Conservation (phyloP, 2,113 vertebrate genomes). For the Anguilla rostrata region DNA sequence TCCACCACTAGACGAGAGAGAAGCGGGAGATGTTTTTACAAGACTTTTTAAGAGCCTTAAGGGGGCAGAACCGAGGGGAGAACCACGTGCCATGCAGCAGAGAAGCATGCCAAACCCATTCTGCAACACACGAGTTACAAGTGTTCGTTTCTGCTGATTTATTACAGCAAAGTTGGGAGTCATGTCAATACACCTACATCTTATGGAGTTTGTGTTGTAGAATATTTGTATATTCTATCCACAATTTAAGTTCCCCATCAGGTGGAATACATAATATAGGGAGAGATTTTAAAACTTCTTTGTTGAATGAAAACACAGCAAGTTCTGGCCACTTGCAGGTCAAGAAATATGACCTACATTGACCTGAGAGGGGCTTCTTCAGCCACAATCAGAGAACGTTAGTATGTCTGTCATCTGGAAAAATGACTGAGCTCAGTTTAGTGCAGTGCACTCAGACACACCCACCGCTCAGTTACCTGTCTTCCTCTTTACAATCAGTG, state of each 20-base stretch:
- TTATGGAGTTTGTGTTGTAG: background rate
- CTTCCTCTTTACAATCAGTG: constrained; percentile 58
- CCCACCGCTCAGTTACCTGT: constrained; percentile 70
- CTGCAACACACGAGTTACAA: constrained; percentile 27
- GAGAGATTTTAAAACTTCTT: background rate
- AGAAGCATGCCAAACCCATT: constrained; percentile 47
- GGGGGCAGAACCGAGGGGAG: constrained; percentile 16
- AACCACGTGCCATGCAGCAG: constrained; percentile 34
- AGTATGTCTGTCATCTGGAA: background rate
- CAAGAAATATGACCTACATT: background rate
- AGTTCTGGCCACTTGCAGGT: background rate
- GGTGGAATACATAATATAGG: background rate
- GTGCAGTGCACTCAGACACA: constrained; percentile 40
- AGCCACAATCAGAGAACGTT: background rate
- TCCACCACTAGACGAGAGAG: constrained; percentile 72
- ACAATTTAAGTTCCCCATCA: background rate
- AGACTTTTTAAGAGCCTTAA: background rate
- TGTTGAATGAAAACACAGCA: background rate
- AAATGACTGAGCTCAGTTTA: constrained; percentile 2
- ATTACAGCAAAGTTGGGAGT: background rate
- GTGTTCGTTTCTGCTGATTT: background rate
- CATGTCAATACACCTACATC: background rate
- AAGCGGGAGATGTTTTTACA: constrained; percentile 42
- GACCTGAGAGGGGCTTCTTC: background rate
- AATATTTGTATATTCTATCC: background rate